Conservation (phyloP, 2,888 invertebrate genomes). For the Halictus ligatus region DNA sequence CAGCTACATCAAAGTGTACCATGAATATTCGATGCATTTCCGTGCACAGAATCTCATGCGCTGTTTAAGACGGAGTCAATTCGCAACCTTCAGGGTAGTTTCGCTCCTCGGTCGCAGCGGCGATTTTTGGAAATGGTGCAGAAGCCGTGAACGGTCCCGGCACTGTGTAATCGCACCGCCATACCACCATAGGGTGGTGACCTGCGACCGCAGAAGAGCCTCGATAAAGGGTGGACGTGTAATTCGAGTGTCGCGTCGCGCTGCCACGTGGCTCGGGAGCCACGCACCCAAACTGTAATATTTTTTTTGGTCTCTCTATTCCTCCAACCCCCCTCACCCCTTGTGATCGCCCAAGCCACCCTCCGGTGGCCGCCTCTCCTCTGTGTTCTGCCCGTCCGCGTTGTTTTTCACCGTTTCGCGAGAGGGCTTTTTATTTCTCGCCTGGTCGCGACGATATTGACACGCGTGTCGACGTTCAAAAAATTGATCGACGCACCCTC, state of each 20-base stretch:
- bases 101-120: background rate
- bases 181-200: slow-evolving; percentile 64
- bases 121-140: slow-evolving; percentile 60
- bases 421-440: slow-evolving; percentile 49
- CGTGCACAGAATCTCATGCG: background rate
- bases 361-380: background rate
- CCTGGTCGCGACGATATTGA: slow-evolving; percentile 56
- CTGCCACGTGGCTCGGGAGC: slow-evolving; percentile 43
- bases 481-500: slow-evolving; percentile 52
- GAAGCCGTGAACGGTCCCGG: slow-evolving; percentile 59
- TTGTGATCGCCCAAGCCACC: background rate
- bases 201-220: slow-evolving; percentile 70
- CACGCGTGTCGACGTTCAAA: slow-evolving; percentile 58
- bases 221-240: slow-evolving; percentile 65
- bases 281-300: slow-evolving; percentile 37
- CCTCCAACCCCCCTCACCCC: background rate
- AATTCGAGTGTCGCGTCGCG: slow-evolving; percentile 64
- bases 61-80: background rate
- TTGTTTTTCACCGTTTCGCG: slow-evolving; percentile 13
- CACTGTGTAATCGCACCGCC: slow-evolving; percentile 59
- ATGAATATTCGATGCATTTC: background rate
- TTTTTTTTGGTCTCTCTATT: slow-evolving; percentile 14
- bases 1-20: background rate
- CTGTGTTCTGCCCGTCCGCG: background rate
- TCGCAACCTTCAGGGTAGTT: background rate